Base-by-base conservation (phyloP, 1,140 invertebrate genomes). In the Sarcophaga bullata region DNA sequence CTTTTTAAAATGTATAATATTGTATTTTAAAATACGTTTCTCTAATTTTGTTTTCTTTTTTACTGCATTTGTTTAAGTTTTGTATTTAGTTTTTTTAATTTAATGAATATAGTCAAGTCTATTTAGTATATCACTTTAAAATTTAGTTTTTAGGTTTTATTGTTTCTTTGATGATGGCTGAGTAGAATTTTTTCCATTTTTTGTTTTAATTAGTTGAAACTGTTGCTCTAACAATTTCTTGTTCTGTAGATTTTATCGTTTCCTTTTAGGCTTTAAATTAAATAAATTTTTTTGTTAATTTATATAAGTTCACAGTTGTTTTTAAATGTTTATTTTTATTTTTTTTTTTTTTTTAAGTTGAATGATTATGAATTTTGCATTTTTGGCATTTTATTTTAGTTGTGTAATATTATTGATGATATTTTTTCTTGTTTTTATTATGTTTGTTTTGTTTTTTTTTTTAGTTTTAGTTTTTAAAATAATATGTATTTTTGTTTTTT, bases 321-420 rank as follows among this genome's bases (percentile, higher is more conserved):
- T 84, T 68, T 80, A 62, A 81, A 58, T 80, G 81, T 78, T 52
- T 62, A 9, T 80, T 50, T 80, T 80, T 19, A 54, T 58, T 1
- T 80, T 80, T 25, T 80, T 80, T 58, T 15, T 19, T 49, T 37
- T 48, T 37, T 81, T 49, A 37, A 72, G 49, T 17, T 81, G 50
- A 48, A 82, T 82, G 73, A 75, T 73, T 50, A 58, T 68, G 73
- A 81, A 89, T 87, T 89, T 89, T 89, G 87, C 86, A 88, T 88
- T 84, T 76, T 80, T 73, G 52, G 78, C 72, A 47, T 73, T 81
- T 83, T 15, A 47, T 46, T n/a, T 72, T 62, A 73, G 46, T 80
- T 49, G 73, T 76, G n/a, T 81, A 75, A 11, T 72, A 8, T 46
- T 72, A 19, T 72, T 52, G 25, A 17, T 68, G 75, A 17, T 62